phyloP scores from a whole-genome alignment of 2,888 invertebrate species.

The Galeruca laticollis region DNA sequence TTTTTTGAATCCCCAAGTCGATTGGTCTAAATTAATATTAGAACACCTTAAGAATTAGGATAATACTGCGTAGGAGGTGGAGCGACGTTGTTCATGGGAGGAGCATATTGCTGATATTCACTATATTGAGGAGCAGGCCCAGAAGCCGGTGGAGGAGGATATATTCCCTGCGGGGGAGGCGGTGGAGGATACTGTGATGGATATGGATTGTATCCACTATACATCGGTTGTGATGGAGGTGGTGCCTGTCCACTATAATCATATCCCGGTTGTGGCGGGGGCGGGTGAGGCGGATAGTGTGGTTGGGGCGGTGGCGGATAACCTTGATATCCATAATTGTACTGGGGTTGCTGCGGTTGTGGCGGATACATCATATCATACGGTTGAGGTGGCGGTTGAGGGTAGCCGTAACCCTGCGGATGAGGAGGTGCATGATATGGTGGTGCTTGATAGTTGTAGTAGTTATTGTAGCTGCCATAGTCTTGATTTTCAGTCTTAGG shows the following conservation, averaged over 20 bases:
- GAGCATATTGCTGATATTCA: slow-evolving; percentile 59
- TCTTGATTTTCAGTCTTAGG: slow-evolving; percentile 42
- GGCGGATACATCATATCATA: slow-evolving; percentile 62
- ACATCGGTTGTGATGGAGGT: slow-evolving; percentile 49
- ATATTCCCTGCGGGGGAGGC: slow-evolving; percentile 55
- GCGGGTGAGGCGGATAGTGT: slow-evolving; percentile 56
- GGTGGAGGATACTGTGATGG: slow-evolving; percentile 59
- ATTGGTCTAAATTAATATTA: slow-evolving; percentile 24
- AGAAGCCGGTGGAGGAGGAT: slow-evolving; percentile 54
- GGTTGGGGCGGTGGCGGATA: slow-evolving; percentile 60
- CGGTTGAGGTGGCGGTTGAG: slow-evolving; percentile 59
- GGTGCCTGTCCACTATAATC: slow-evolving; percentile 46
- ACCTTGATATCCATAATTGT: slow-evolving; percentile 59
- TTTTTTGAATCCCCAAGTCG: slow-evolving; percentile 13
- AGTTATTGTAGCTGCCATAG: slow-evolving; percentile 47
- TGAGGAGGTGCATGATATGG: slow-evolving; percentile 54
- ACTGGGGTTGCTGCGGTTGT: slow-evolving; percentile 55
- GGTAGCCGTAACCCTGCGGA: slow-evolving; percentile 59
- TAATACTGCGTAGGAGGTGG: slow-evolving; percentile 52
- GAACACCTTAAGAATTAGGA: slow-evolving; percentile 52
- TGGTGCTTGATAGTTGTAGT: slow-evolving; percentile 56
- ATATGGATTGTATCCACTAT: slow-evolving; percentile 52
- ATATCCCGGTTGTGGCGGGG: slow-evolving; percentile 48
- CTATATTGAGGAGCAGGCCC: slow-evolving; percentile 54
- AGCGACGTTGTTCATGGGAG: slow-evolving; percentile 47